Percentiles rank a stretch among this genome's conserved stretches.
phyloP scores from a whole-genome alignment of 2,888 invertebrate species.

The Erpobdella octoculata region DNA sequence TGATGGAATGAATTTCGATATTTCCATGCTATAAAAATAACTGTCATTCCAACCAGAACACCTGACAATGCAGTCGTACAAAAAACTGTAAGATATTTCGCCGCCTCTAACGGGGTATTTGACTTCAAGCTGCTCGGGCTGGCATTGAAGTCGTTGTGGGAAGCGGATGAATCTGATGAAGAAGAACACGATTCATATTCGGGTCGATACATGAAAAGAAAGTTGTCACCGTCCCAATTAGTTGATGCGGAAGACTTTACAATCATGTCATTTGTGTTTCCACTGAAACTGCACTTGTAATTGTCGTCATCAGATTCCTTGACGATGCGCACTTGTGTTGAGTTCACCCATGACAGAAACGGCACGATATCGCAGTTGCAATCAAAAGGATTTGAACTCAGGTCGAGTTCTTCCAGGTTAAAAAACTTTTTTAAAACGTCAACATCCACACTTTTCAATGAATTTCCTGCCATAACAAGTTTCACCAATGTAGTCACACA shows the following conservation, averaged over 20 bases:
- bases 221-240: conserved; percentile 26
- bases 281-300: conserved; percentile 20
- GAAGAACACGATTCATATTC: conserved; percentile 21
- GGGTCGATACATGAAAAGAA: conserved; percentile 30
- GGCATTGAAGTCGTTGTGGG: neutral
- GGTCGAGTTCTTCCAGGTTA: conserved; percentile 37
- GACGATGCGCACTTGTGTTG: conserved; percentile 32
- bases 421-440: conserved; percentile 30
- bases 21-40: conserved; percentile 28
- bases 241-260: neutral
- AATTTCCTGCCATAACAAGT: conserved; percentile 35
- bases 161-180: neutral
- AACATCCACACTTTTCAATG: conserved; percentile 31
- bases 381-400: conserved; percentile 36
- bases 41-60: conserved; percentile 19
- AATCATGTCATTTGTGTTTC: no score
- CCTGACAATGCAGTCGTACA: conserved; percentile 23
- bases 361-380: conserved; percentile 35
- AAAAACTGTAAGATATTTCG: conserved; percentile 15
- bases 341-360: conserved; percentile 37
- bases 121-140: neutral
- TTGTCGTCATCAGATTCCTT: conserved; percentile 27
- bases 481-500: conserved; percentile 33
- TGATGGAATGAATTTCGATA: conserved; percentile 34
- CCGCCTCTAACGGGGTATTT: neutral